Evolutionary conservation across 2,113 vertebrate species (phyloP).

Genomic region (Paracanthobrama guichenoti): DNA sequence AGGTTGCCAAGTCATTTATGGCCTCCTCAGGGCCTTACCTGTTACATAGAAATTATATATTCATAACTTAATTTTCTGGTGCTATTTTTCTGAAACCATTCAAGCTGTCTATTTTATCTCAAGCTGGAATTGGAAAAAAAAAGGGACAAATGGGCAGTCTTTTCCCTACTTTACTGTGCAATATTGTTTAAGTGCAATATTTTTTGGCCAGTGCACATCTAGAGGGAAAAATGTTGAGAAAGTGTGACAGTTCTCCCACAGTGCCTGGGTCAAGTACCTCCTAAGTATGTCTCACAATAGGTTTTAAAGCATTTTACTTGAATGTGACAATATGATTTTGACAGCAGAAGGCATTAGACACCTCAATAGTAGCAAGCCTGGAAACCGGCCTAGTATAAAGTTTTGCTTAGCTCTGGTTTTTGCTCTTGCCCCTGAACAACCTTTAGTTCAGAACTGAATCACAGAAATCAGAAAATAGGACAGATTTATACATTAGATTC

Average conservation of each 20-base stretch:
- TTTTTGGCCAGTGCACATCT: conserved; percentile 49
- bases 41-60: conserved; percentile 93
- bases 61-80: conserved; percentile 88
- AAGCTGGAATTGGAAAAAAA: conserved; percentile 6
- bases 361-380: conserved; percentile 69
- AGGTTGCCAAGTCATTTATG: conserved; percentile 82
- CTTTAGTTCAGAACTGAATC: background rate
- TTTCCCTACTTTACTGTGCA: conserved; percentile 62
- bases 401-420: conserved; percentile 8
- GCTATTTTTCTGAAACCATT: conserved; percentile 88
- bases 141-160: conserved; percentile 27
- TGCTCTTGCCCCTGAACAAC: conserved; percentile 30
- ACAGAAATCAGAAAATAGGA: background rate
- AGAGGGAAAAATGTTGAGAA: conserved; percentile 48
- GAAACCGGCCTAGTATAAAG: conserved; percentile 58
- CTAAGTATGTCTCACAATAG: conserved; percentile 3
- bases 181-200: conserved; percentile 70
- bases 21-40: conserved; percentile 81
- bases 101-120: conserved; percentile 81
- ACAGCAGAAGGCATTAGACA: conserved; percentile 61
- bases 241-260: conserved; percentile 13
- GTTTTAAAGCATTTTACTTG: background rate
- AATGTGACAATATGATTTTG: conserved; percentile 33
- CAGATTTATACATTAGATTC: background rate
- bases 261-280: conserved; percentile 45